A percentile compares a stretch with the other conserved stretches of the same genome.
Evolutionary conservation across 2,888 invertebrate genomes (phyloP).

Genomic region (Sesia bembeciformis): DNA sequence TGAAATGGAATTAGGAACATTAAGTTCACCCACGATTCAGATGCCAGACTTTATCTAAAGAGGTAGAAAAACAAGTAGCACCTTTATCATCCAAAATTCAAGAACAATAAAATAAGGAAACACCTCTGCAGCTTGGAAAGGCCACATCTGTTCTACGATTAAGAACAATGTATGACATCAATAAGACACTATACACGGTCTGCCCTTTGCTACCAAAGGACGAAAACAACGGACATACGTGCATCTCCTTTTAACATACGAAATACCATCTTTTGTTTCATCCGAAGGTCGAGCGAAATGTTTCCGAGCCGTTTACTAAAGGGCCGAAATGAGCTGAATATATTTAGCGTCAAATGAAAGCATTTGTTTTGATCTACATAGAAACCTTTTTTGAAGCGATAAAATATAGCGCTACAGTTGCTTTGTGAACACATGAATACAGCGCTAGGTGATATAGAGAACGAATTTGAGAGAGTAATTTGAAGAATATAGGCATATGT

Average conservation of each 20-base stretch:
- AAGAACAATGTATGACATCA: slow-evolving; percentile 45
- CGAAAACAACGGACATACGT: slow-evolving; percentile 14
- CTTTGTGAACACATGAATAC: no score
- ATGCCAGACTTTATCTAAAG: no score
- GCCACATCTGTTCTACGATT: slow-evolving; percentile 36
- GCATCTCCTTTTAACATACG: slow-evolving; percentile 13
- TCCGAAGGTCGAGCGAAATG: slow-evolving; percentile 24
- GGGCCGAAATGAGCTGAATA: slow-evolving; percentile 38
- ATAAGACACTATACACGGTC: slow-evolving; percentile 31
- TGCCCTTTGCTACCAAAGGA: slow-evolving; percentile 21
- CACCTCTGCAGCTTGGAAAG: not conserved
- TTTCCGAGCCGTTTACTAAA: slow-evolving; percentile 41
- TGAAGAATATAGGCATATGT: no score
- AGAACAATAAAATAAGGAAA: not conserved
- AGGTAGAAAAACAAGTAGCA: no score
- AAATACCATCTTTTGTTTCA: slow-evolving; percentile 10
- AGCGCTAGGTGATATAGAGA: no score
- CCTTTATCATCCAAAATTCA: no score
- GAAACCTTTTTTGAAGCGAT: slow-evolving; percentile 2
- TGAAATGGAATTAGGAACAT: no score
- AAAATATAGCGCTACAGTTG: slow-evolving; percentile 4
- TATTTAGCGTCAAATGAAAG: slow-evolving; percentile 55
- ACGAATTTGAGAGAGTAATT: no score
- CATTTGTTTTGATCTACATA: slow-evolving; percentile 49
- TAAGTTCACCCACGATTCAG: no score